Evolutionary conservation across 1,140 invertebrate species (phyloP), one percentile per base, ranked within the genome.

Genomic region (Ephestia elutella): DNA sequence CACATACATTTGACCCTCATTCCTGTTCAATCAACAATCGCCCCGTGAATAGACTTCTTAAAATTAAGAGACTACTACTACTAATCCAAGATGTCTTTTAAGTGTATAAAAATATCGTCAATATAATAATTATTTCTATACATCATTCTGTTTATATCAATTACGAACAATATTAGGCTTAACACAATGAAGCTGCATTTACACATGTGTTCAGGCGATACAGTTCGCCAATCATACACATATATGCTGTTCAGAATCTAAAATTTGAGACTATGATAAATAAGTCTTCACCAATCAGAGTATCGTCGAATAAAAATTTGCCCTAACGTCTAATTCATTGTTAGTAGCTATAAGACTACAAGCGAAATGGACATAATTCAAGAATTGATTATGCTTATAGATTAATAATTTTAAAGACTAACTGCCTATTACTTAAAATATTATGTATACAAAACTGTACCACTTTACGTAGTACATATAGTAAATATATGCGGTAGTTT

Each of bases 61-160:
- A 44, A 53, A 50, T 50, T 50, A 25, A 53, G 13, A 4, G 18
- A 50, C 18, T n/a, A 20, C 19, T 53, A 53, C 65, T 35, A 35
- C 54, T 50, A 63, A 57, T 49, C 35, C 4, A 68, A 65, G 68
- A 78, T 80, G 75, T 83, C 72, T 75, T 82, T 80, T 81, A 72
- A 53, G 64, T 78, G 80, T 87, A 87, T 69, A 87, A 87, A 87
- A 87, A 87, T 87, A 86, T 83, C 65, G 58, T 82, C 62, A 79
- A 66, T 76, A 72, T 58, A 54, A 48, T 57, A 30, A 59, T 59
- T 60, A 49, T 49, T 54, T 54, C 28, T 49, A 51, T 57, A 57
- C 54, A 54, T 32, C 17, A 55, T 49, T 59, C 13, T 59, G 57
- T 51, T 38, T 49, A 25, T 54, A 54, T 44, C n/a, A 51, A 58